Conservation (phyloP, 2,797 vertebrate genomes). For the Peromyscus melanophrys region DNA sequence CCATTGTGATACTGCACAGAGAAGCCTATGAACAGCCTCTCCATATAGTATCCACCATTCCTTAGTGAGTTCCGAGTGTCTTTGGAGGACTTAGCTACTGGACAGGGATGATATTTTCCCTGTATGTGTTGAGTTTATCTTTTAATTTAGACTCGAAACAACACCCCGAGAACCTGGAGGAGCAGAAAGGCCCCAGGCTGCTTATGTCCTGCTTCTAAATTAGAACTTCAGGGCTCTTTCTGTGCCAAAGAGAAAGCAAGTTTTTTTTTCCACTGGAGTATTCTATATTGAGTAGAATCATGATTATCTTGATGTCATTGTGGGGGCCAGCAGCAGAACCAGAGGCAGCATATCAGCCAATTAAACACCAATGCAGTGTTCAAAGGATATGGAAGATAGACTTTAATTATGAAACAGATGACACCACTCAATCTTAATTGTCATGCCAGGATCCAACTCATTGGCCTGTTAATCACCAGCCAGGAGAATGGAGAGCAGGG, state of each 20-base stretch:
- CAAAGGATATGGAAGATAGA: constrained; percentile 77
- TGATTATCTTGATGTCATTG: constrained; percentile 64
- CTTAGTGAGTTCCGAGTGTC: neutral
- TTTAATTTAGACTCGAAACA: constrained; percentile 56
- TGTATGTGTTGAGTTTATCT: constrained; percentile 28
- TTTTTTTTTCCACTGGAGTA: neutral
- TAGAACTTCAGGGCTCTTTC: constrained; percentile 34
- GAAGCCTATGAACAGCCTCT: neutral
- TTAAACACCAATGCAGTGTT: constrained; percentile 68
- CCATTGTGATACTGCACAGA: neutral
- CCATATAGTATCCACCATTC: neutral
- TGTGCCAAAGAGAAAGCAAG: constrained; percentile 38
- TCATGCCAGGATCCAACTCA: neutral
- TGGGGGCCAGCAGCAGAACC: constrained; percentile 33
- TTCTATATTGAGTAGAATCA: constrained; percentile 11
- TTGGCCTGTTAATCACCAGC: constrained; percentile 54
- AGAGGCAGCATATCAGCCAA: constrained; percentile 63
- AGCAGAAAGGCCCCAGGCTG: neutral
- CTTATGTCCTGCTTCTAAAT: constrained; percentile 53
- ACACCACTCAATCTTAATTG: constrained; percentile 78
- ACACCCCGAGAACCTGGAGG: neutral
- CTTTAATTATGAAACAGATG: constrained; percentile 81
- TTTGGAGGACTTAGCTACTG: neutral
- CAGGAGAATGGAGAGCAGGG: constrained; percentile 65
- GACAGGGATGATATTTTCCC: constrained; percentile 27